Conservation (phyloP, 92 coral and sea anemone genomes). For the Epizoanthus rinbou region DNA sequence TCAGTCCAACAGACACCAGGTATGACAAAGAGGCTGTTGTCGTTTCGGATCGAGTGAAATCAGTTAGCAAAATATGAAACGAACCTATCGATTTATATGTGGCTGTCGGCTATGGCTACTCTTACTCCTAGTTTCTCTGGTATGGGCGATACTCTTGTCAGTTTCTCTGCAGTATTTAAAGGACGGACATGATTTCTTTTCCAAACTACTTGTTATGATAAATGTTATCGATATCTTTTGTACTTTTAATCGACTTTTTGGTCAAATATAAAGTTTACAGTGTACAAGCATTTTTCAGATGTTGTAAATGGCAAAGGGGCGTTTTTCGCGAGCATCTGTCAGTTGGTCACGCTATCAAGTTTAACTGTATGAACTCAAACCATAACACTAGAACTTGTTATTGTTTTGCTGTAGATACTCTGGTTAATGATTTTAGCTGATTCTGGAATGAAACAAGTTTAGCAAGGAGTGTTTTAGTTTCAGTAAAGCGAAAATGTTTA, state of each 20-base stretch:
- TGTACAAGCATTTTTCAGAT: conserved; percentile 16
- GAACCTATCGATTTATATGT: conserved; percentile 13
- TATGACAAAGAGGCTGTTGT: background rate
- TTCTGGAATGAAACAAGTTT: conserved; percentile 26
- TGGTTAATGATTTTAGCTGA: conserved; percentile 26
- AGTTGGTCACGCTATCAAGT: conserved; percentile 14
- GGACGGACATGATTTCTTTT: conserved; percentile 21
- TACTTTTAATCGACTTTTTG: conserved; percentile 20
- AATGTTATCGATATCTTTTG: conserved; percentile 23
- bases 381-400: conserved; percentile 26
- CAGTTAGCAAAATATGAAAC: background rate
- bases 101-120: background rate
- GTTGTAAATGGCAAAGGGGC: background rate
- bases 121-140: background rate
- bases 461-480: conserved; percentile 25
- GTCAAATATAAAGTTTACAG: conserved; percentile 23
- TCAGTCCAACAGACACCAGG: background rate
- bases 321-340: conserved; percentile 16
- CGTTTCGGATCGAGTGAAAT: background rate
- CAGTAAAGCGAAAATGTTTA: conserved; percentile 24
- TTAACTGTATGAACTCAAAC: conserved; percentile 19
- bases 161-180: conserved; percentile 15
- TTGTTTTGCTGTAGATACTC: conserved; percentile 22
- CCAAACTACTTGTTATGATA: conserved; percentile 20
- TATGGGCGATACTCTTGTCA: conserved; percentile 20